A percentile compares a stretch with the other conserved stretches of the same genome.
These are phyloP conservation scores for Danio tinwini DNA, from an alignment of 2,797 vertebrate genomes.

Conservation along the genomic window DNA sequence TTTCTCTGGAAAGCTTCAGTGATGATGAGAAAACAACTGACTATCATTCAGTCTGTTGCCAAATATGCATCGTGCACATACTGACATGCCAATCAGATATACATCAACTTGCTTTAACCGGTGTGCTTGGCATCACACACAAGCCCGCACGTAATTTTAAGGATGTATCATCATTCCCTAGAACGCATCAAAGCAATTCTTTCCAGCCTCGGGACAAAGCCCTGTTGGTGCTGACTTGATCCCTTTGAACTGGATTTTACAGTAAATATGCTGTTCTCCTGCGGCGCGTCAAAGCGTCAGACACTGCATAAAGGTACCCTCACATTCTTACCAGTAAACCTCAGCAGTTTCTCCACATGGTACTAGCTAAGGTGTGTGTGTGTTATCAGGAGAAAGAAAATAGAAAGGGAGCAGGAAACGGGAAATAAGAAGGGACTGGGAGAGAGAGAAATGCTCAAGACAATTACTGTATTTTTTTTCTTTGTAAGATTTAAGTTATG, in stretches of 20 bases:
- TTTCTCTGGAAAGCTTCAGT: background rate
- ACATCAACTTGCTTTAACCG: conserved; percentile 5
- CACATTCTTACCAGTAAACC: conserved; percentile 12
- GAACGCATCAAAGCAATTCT: conserved; percentile 35
- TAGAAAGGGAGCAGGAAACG: conserved; percentile 4
- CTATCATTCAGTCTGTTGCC: background rate
- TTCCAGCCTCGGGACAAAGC: conserved; percentile 32
- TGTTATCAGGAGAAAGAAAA: conserved; percentile 45
- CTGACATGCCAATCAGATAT: background rate
- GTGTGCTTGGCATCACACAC: background rate
- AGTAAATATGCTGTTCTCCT: conserved; percentile 45
- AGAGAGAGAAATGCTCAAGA: conserved; percentile 26
- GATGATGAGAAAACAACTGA: conserved; percentile 19
- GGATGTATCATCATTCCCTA: conserved; percentile 18
- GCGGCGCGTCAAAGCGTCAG: conserved; percentile 27
- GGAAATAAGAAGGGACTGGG: background rate
- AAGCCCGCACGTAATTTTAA: conserved; percentile 22
- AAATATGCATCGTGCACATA: background rate
- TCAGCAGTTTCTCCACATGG: conserved; percentile 20
- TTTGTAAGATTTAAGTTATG: conserved; percentile 18
- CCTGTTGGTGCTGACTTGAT: conserved; percentile 25
- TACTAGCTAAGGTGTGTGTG: background rate
- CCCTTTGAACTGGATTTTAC: conserved; percentile 54
- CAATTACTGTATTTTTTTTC: conserved; percentile 6
- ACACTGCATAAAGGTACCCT: background rate